These are phyloP conservation scores for Notothenia coriiceps DNA, from an alignment of 2,113 vertebrate species.

Conservation along the genomic window DNA sequence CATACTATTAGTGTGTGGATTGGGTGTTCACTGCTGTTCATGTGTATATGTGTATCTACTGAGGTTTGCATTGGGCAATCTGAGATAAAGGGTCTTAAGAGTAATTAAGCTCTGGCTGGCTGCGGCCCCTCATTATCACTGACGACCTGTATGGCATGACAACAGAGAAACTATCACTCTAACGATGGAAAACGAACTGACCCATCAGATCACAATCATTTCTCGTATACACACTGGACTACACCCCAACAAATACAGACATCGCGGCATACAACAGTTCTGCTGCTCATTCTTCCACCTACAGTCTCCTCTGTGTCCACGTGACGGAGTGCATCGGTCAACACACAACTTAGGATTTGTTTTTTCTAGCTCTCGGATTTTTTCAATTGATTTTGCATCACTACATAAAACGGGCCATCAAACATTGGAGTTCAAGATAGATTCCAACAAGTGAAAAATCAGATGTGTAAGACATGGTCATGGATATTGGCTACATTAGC, in stretches of 20 bases:
- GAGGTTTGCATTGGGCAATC: constrained; percentile 52
- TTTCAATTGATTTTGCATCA: background rate
- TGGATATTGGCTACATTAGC: no score
- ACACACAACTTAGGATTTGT: background rate
- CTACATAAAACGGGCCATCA: background rate
- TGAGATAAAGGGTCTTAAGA: constrained; percentile 71
- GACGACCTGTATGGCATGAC: constrained; percentile 68
- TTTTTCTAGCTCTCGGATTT: background rate
- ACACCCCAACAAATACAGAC: constrained; percentile 49
- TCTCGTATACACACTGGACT: constrained; percentile 33
- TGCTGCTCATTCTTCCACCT: background rate
- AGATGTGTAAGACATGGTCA: no score
- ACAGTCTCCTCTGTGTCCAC: background rate
- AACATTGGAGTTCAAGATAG: background rate
- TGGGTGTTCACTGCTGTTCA: constrained; percentile 48
- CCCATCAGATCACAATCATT: constrained; percentile 71
- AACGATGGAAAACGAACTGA: constrained; percentile 66
- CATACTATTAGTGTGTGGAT: constrained; percentile 47
- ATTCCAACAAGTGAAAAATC: no score
- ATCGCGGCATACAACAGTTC: constrained; percentile 7
- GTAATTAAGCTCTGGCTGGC: constrained; percentile 67
- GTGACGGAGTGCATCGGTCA: background rate
- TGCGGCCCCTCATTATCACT: constrained; percentile 68
- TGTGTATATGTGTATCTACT: constrained; percentile 57
- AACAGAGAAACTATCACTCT: constrained; percentile 70